These are phyloP conservation scores for Dryobates pubescens DNA, from an alignment of 2,797 vertebrate species.

Conservation along the genomic window DNA sequence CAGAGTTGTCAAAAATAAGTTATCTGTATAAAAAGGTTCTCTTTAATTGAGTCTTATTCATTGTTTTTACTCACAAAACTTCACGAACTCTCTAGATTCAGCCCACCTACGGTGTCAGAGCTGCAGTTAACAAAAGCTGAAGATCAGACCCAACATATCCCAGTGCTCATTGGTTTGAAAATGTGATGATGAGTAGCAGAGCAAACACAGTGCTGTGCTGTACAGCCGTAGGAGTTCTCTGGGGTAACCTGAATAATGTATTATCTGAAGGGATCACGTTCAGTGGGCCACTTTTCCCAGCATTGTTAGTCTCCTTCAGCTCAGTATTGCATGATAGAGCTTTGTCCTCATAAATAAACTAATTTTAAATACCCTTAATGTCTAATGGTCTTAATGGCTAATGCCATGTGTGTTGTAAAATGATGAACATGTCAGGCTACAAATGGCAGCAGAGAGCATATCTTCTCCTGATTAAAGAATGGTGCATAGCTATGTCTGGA, in stretches of 20 bases:
- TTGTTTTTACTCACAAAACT: background rate
- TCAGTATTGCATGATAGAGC: background rate
- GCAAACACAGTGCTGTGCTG: background rate
- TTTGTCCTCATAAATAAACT: background rate
- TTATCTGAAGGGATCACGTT: background rate
- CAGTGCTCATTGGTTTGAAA: background rate
- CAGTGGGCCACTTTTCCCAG: background rate
- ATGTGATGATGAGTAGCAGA: background rate
- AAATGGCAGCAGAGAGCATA: background rate
- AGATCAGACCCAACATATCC: background rate
- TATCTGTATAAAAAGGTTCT: background rate
- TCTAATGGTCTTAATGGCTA: background rate
- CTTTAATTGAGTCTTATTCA: background rate
- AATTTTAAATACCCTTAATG: background rate
- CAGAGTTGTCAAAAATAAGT: background rate
- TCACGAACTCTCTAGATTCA: background rate
- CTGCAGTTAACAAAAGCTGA: background rate
- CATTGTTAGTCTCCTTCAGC: background rate
- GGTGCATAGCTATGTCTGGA: background rate
- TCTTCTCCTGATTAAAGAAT: background rate
- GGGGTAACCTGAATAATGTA: background rate
- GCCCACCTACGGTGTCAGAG: background rate
- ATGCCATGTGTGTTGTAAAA: background rate
- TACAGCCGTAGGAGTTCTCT: background rate
- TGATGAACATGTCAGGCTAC: background rate